Percentiles rank a stretch among this genome's conserved stretches.
Evolutionary conservation across 2,113 vertebrate genomes (phyloP).

Genomic region (Paedocypris sp.): DNA sequence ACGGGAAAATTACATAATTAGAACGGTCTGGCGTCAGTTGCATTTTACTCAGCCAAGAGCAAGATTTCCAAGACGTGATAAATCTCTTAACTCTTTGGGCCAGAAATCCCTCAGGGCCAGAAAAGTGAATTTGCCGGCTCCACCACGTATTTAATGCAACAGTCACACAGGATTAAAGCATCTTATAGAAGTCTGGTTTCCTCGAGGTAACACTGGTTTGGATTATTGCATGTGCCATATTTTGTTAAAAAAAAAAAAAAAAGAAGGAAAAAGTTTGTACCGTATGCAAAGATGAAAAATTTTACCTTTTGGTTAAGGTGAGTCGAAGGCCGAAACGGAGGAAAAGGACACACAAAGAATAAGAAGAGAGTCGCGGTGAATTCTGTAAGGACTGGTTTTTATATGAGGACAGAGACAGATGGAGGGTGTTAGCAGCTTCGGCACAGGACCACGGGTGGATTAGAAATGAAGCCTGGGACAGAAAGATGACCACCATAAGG

Average conservation of each 20-base stretch:
- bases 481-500: constrained; percentile 55
- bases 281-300: background rate
- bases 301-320: constrained; percentile 7
- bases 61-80: no score
- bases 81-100: no score
- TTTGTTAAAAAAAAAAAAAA: background rate
- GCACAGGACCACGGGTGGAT: constrained; percentile 49
- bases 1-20: no score
- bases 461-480: constrained; percentile 43
- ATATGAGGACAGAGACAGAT: constrained; percentile 39
- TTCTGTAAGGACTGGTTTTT: constrained; percentile 39
- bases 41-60: no score
- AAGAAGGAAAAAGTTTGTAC: background rate
- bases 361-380: constrained; percentile 20
- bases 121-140: no score
- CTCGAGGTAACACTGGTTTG: no score
- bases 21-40: no score
- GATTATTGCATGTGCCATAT: no score
- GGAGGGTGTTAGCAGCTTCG: constrained; percentile 21
- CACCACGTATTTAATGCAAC: no score
- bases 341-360: background rate
- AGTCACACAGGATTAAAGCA: no score
- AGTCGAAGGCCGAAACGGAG: background rate
- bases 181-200: no score
- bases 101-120: no score